Conservation (phyloP, 2,797 vertebrate species). For the Hybognathus amarus region DNA sequence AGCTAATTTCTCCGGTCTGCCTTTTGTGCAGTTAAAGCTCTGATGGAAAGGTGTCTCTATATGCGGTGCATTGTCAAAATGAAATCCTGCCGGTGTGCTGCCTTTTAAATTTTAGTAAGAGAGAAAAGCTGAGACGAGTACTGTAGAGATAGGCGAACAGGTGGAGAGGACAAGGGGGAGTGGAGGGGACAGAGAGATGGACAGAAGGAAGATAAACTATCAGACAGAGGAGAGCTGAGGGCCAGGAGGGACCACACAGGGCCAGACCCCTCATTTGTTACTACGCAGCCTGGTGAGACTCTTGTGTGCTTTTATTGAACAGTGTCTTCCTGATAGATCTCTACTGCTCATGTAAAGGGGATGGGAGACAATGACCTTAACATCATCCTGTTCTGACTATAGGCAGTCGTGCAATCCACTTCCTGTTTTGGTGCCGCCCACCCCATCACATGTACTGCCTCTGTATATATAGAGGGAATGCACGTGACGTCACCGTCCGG, state of each 20-base stretch:
- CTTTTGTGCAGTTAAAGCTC: not conserved
- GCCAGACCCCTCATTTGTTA: slow-evolving; percentile 53
- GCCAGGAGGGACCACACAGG: slow-evolving; percentile 29
- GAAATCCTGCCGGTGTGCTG: not conserved
- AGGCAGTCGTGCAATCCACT: not conserved
- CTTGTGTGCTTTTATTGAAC: slow-evolving; percentile 34
- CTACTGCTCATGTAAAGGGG: not conserved
- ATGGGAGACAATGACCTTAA: slow-evolving; percentile 4
- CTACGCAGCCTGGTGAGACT: slow-evolving; percentile 29
- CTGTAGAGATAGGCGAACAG: slow-evolving; percentile 40
- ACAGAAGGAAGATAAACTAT: slow-evolving; percentile 44
- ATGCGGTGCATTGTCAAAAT: not conserved
- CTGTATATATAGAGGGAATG: too few relatives aligned
- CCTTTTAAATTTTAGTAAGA: not conserved
- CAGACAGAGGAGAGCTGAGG: slow-evolving; percentile 18
- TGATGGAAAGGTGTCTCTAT: not conserved
- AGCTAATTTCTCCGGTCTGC: not conserved
- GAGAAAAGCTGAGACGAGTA: not conserved
- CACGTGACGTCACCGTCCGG: too few relatives aligned
- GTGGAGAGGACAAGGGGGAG: slow-evolving; percentile 8
- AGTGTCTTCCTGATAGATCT: slow-evolving; percentile 27
- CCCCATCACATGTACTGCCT: not conserved
- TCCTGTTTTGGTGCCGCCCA: not conserved
- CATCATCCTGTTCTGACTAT: not conserved
- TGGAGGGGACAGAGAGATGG: slow-evolving; percentile 33